Evolutionary conservation across 2,113 vertebrate species (phyloP).

Genomic region (Mesitornis unicolor): DNA sequence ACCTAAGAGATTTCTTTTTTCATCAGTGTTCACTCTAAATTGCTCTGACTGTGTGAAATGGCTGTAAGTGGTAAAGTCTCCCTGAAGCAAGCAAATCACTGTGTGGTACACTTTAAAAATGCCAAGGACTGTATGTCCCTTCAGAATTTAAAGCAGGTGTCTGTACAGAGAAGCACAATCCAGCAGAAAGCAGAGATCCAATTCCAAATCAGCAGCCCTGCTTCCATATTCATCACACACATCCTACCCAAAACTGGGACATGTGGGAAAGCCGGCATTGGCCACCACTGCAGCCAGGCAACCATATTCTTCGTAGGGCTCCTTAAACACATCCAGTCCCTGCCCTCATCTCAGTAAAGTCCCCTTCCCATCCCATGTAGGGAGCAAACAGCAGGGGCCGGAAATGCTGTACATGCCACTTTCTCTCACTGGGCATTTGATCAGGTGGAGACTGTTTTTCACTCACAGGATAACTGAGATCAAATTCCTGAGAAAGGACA

Average conservation of each 20-base stretch:
- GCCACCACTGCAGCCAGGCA: neutral
- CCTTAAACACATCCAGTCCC: neutral
- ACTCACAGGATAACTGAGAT: neutral
- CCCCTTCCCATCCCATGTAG: neutral
- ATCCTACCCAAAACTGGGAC: neutral
- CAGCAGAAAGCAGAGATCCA: neutral
- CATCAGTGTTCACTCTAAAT: neutral
- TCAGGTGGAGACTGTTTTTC: neutral
- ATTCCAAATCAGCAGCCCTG: neutral
- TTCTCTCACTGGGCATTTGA: neutral
- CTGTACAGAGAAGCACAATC: neutral
- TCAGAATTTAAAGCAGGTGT: constrained; percentile 25
- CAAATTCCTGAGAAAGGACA: neutral
- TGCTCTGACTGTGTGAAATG: constrained; percentile 32
- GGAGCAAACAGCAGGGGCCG: neutral
- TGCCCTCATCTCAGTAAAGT: neutral
- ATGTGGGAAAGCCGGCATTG: rapidly evolving
- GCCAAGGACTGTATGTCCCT: neutral
- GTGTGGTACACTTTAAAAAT: neutral
- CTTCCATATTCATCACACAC: constrained; percentile 8
- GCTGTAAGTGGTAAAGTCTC: neutral
- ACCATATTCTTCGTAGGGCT: neutral
- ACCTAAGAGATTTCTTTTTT: neutral
- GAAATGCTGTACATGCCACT: neutral
- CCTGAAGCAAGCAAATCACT: constrained; percentile 30